Evolutionary conservation across 2,888 invertebrate species (phyloP).

Genomic region (Acleris holmiana): DNA sequence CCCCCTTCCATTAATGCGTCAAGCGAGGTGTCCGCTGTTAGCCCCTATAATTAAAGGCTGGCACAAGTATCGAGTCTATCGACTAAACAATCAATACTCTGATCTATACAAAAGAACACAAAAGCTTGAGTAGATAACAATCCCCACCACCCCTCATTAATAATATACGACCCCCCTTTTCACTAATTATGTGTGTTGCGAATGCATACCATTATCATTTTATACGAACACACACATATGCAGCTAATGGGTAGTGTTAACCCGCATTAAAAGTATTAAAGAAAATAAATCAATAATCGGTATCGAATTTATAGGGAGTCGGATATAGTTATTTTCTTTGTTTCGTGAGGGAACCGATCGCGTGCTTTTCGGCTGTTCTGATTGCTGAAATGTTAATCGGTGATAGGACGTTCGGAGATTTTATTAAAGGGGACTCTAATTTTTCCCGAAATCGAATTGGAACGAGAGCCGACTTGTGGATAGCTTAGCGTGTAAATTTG

Average conservation of each 20-base stretch:
- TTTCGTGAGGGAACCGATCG: constrained; percentile 63
- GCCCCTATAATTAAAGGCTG: constrained; percentile 78
- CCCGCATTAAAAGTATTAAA: constrained; percentile 73
- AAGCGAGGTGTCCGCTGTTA: constrained; percentile 77
- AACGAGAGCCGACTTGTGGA: constrained; percentile 43
- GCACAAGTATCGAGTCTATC: constrained; percentile 77
- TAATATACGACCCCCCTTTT: constrained; percentile 76
- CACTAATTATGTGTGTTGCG: constrained; percentile 84
- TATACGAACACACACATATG: constrained; percentile 47
- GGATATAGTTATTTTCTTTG: constrained; percentile 72
- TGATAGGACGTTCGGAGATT: constrained; percentile 65
- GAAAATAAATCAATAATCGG: constrained; percentile 67
- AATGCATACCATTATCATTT: constrained; percentile 65
- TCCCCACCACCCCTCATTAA: constrained; percentile 79
- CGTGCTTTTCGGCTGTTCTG: constrained; percentile 68
- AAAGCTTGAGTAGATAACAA: constrained; percentile 82
- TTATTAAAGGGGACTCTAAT: constrained; percentile 65
- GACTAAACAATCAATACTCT: constrained; percentile 80
- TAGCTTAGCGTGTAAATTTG: constrained; percentile 42
- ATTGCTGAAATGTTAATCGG: constrained; percentile 78
- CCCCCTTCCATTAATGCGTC: constrained; percentile 74
- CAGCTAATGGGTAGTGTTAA: constrained; percentile 64
- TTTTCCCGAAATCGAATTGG: constrained; percentile 53
- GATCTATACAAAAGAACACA: constrained; percentile 80
- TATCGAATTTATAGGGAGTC: constrained; percentile 58